These are phyloP conservation scores for Perca fluviatilis DNA, from an alignment of 2,113 vertebrate species.

Conservation along the genomic window DNA sequence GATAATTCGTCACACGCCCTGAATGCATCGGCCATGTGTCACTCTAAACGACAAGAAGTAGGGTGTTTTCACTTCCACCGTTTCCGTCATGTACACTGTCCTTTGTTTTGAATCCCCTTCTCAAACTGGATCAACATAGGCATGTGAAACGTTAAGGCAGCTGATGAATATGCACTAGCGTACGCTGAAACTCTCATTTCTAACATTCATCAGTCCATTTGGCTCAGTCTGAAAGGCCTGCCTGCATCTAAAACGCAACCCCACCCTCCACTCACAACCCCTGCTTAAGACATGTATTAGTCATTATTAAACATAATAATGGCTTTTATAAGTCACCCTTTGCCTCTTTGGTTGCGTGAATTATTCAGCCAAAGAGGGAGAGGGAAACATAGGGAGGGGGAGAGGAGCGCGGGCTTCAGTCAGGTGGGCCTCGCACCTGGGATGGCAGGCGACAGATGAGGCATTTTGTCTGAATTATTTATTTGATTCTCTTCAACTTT, in stretches of 20 bases:
- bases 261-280: conserved; percentile 31
- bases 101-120: conserved; percentile 11
- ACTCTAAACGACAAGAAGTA: neutral
- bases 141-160: conserved; percentile 18
- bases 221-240: conserved; percentile 29
- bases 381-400: conserved; percentile 21
- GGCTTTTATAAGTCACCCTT: conserved; percentile 84
- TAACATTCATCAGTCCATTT: conserved; percentile 70
- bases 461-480: conserved; percentile 81
- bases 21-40: neutral
- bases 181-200: conserved; percentile 61
- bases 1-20: neutral
- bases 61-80: neutral
- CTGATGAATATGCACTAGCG: conserved; percentile 50
- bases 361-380: conserved; percentile 78
- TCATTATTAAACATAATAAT: conserved; percentile 88
- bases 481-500: conserved; percentile 78
- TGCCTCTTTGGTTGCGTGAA: conserved; percentile 81
- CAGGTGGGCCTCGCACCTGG: conserved; percentile 82
- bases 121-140: conserved; percentile 13
- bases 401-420: conserved; percentile 40
- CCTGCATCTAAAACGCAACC: conserved; percentile 32
- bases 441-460: conserved; percentile 75
- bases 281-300: conserved; percentile 77
- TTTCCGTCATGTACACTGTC: neutral